Evolutionary conservation across 2,113 vertebrate species (phyloP).

Genomic region (Heloderma charlesbogerti): DNA sequence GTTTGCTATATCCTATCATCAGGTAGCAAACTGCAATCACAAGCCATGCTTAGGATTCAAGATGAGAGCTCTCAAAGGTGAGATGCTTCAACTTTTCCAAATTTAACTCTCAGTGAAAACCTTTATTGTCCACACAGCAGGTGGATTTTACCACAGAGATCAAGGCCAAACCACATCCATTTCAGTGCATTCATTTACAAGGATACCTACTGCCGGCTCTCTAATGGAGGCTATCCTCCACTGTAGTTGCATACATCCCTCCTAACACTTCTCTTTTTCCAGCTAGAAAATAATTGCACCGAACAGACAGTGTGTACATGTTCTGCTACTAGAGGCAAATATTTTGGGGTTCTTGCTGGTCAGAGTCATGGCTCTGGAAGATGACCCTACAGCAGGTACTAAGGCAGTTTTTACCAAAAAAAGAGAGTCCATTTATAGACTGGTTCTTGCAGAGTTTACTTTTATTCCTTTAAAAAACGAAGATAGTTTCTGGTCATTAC

Average conservation of each 20-base stretch:
- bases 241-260: conserved; percentile 32
- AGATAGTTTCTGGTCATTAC: conserved; percentile 67
- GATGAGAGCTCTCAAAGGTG: too few species aligned
- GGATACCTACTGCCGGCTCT: conserved; percentile 59
- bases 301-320: conserved; percentile 60
- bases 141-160: too few species aligned
- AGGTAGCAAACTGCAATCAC: too few species aligned
- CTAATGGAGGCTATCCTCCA: conserved; percentile 42
- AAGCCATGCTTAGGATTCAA: too few species aligned
- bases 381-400: conserved; percentile 20
- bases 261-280: conserved; percentile 43
- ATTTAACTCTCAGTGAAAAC: too few species aligned
- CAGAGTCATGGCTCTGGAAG: too few species aligned
- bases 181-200: conserved; percentile 58
- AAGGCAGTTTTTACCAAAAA: conserved; percentile 66
- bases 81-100: too few species aligned
- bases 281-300: conserved; percentile 73
- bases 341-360: not conserved
- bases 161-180: not conserved
- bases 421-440: conserved; percentile 65
- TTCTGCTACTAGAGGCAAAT: conserved; percentile 51
- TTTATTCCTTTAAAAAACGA: conserved; percentile 54
- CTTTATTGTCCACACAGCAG: too few species aligned
- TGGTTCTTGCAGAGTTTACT: conserved; percentile 50
- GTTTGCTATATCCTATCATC: too few species aligned